Base-by-base conservation (phyloP, 1,140 invertebrate species). In the Trichogramma pretiosum region DNA sequence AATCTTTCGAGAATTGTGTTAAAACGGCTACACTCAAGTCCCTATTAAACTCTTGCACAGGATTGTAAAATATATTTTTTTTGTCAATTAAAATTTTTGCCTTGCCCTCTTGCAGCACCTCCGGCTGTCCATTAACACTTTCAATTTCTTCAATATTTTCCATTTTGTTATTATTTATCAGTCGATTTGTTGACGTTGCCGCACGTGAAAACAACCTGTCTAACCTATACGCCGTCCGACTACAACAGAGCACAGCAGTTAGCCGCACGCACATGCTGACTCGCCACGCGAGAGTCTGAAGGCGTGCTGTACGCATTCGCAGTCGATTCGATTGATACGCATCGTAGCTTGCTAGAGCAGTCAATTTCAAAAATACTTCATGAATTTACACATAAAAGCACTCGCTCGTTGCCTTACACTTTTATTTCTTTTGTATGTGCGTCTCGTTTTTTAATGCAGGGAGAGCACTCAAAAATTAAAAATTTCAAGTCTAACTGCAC, bases 11-110 rank as follows among this genome's bases (percentile, higher is more conserved):
- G 56, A 68, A 74, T n/a, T 70, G 48, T n/a, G 57, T 61, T 46
- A 74, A 52, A 14, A 70, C 72, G 9, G 68, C 63, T 47, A 74
- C 57, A 47, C 73, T 77, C n/a, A 98, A 68, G 74, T 98, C 94
- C 59, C 94, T 75, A 64, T 98, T 98, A 59, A 98, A 97, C 70
- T 97, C 89, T 70, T 98, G 94, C 14, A 96, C 93, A 3, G 91
- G 92, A 74, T 98, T 98, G 61, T 97, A 98, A 70, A 98, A 98
- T 0, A 97, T 91, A 63, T 84, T 80, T 36, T 81, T 77, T 14
- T 72, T 62, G 9, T 77, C 78, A 13, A 83, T 68, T 11, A 76
- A 58, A 49, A 92, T 81, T 59, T 79, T 77, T 2, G 88, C 88
- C 60, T 80, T 72, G 0, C 90, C 90, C 74, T 93, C 90, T 46